Evolutionary conservation across 2,888 invertebrate species (phyloP).

Genomic region (Carterocephalus palaemon): DNA sequence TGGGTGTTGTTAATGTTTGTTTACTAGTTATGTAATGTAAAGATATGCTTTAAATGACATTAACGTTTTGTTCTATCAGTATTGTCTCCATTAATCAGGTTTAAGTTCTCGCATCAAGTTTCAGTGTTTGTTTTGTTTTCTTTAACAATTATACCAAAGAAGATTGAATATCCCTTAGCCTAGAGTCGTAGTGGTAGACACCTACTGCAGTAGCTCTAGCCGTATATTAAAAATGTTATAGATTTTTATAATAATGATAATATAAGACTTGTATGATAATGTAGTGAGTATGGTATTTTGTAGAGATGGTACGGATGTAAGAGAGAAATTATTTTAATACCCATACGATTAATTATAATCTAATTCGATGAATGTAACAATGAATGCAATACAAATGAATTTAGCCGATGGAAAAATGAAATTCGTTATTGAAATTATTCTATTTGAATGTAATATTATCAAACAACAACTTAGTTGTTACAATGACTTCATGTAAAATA

Average conservation of each 20-base stretch:
- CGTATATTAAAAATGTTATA: constrained; percentile 67
- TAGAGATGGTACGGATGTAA: constrained; percentile 49
- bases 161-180: constrained; percentile 74
- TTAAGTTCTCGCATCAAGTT: constrained; percentile 45
- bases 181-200: constrained; percentile 50
- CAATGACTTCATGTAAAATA: constrained; percentile 65
- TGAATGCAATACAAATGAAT: constrained; percentile 27
- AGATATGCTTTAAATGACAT: constrained; percentile 68
- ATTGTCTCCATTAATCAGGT: constrained; percentile 49
- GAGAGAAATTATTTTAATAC: constrained; percentile 68
- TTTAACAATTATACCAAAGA: constrained; percentile 77
- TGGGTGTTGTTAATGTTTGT: constrained; percentile 61
- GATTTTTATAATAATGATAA: constrained; percentile 53
- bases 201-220: constrained; percentile 52
- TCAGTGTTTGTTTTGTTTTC: constrained; percentile 58
- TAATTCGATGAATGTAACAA: constrained; percentile 13
- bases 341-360: constrained; percentile 36
- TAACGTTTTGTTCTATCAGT: constrained; percentile 68
- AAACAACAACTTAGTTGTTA: constrained; percentile 59
- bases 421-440: constrained; percentile 13
- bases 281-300: constrained; percentile 47
- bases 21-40: constrained; percentile 62
- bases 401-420: constrained; percentile 18
- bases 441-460: constrained; percentile 24
- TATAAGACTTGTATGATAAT: constrained; percentile 73